Conservation (phyloP, 2,797 vertebrate genomes). For the Rhodeus uyekii region DNA sequence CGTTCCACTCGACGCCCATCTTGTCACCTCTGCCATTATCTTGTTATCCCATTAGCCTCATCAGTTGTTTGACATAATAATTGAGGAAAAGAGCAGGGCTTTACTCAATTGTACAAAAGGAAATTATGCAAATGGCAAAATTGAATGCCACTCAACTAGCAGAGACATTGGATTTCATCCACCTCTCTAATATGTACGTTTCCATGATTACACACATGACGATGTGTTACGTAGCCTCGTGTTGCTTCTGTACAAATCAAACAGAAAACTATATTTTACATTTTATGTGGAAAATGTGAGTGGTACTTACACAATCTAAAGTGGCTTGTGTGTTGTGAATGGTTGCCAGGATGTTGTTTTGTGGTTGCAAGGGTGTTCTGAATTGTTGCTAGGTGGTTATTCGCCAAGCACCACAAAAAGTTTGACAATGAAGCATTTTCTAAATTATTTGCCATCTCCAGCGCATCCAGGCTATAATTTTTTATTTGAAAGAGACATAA, state of each 20-base stretch:
- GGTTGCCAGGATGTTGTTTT: not conserved
- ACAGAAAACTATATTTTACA: not conserved
- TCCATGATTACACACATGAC: not conserved
- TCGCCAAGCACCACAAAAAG: not conserved
- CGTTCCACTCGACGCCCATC: not conserved
- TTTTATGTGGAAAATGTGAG: not conserved
- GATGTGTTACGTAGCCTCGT: constrained; percentile 2
- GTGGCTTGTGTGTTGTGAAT: not conserved
- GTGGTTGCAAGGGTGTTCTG: not conserved
- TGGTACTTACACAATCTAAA: not conserved
- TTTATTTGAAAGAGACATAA: not conserved
- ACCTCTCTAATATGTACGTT: not conserved
- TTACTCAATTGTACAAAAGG: not conserved
- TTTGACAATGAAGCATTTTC: not conserved
- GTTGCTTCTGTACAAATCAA: not conserved
- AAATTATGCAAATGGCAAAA: not conserved
- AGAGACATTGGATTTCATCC: constrained; percentile 11
- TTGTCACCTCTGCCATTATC: constrained; percentile 11
- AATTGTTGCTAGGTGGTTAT: not conserved
- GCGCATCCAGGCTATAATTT: not conserved
- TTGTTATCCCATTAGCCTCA: constrained; percentile 1
- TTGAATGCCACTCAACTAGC: not conserved
- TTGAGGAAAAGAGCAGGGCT: constrained; percentile 3
- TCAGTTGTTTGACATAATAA: constrained; percentile 9
- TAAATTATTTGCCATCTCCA: not conserved